Evolutionary conservation across 1,140 invertebrate species (phyloP), one percentile per base, ranked within the genome.

Genomic region (Parapsyche elsis): DNA sequence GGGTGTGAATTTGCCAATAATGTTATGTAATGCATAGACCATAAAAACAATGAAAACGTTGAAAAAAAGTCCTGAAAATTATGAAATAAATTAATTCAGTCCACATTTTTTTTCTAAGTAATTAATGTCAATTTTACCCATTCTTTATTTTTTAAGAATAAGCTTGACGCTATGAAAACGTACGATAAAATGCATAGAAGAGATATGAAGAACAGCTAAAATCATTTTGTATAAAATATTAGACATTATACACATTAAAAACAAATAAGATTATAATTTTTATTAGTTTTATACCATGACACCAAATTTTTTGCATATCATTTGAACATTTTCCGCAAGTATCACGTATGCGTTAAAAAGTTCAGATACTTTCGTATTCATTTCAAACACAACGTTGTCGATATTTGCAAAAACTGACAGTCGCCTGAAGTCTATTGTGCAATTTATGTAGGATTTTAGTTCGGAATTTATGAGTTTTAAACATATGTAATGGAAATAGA

Each of bases 311-410:
- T 19, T 19, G 19, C 21, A 19, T 2, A 61, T 71, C 24, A 71
- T 71, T 71, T 44, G 24, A 5, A 30, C n/a, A 30, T 71, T 71
- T 71, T 71, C 67, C 5, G 12, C 12, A 21, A 71, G 26, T 30
- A 1, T 71, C 0, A 0, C 10, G 26, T 71, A 71, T 10, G 16
- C 24, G 0, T 38, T 30, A 23, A 71, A 14, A 2, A 30, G 24
- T 5, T 71, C 24, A 1, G 5, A 71, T 12, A 30, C 30, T 14
- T 71, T 44, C 4, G 5, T n/a, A 5, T 71, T 5, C 14, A 12
- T 21, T 61, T 19, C 5, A 61, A 19, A 1, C 16, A 61, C 12
- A 53, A 1, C 16, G 1, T 4, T 30, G 14, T 30, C 16, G 10
- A 0, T 10, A 24, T 71, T 71, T 30, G 23, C 26, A 14, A 71